phyloP scores from a whole-genome alignment of 2,888 invertebrate genomes.

The Thymelicus lineola region DNA sequence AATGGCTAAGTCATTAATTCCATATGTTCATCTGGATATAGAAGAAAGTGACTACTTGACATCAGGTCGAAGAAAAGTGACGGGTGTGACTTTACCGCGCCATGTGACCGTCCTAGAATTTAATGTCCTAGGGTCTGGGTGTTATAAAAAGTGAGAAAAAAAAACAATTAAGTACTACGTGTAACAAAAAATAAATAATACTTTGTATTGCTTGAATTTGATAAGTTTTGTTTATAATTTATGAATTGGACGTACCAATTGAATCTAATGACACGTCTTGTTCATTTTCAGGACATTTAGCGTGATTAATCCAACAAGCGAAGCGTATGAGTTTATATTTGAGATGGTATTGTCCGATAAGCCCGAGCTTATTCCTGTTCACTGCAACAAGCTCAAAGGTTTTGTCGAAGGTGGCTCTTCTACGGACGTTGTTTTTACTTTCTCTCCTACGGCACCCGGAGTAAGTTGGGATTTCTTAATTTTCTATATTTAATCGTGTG shows the following conservation, averaged over 20 bases:
- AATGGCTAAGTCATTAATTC: slow-evolving; percentile 86
- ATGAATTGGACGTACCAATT: too few relatives aligned
- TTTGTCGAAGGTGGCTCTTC: slow-evolving; percentile 85
- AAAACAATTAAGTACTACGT: background rate
- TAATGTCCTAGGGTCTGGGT: slow-evolving; percentile 86
- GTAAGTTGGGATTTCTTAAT: slow-evolving; percentile 48
- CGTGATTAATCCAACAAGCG: slow-evolving; percentile 88
- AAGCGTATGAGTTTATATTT: slow-evolving; percentile 86
- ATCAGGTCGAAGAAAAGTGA: slow-evolving; percentile 70
- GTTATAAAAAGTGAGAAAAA: slow-evolving; percentile 75
- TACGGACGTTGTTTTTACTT: slow-evolving; percentile 86
- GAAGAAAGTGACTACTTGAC: slow-evolving; percentile 87
- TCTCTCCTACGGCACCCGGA: slow-evolving; percentile 86
- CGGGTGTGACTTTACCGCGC: slow-evolving; percentile 69
- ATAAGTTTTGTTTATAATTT: too few relatives aligned
- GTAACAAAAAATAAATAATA: too few relatives aligned
- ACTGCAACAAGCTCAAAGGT: slow-evolving; percentile 86
- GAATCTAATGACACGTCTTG: too few relatives aligned
- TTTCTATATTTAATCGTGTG: too few relatives aligned
- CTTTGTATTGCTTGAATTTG: too few relatives aligned
- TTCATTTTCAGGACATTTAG: slow-evolving; percentile 81
- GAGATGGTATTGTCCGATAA: slow-evolving; percentile 77
- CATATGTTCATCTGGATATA: slow-evolving; percentile 89
- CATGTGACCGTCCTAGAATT: slow-evolving; percentile 87
- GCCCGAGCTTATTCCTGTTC: slow-evolving; percentile 80